Evolutionary conservation across 2,888 invertebrate genomes (phyloP).

Genomic region (Cantharis flavilabris): DNA sequence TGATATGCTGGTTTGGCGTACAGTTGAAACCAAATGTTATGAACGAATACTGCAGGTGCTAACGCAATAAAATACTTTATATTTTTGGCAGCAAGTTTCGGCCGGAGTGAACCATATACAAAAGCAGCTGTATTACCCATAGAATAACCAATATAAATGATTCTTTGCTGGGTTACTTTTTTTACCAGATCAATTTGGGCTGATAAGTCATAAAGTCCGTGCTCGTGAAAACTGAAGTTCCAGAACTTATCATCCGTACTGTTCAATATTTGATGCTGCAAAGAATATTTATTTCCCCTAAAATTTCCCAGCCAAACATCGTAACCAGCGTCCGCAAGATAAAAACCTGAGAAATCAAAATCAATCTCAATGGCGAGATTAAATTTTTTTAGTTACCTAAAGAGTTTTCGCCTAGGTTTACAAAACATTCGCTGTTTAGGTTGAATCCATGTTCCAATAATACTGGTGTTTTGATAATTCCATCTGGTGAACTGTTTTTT

Average conservation of each 20-base stretch:
- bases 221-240: conserved; percentile 32
- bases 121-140: conserved; percentile 78
- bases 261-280: conserved; percentile 22
- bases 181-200: conserved; percentile 30
- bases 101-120: conserved; percentile 66
- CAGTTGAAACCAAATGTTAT: background rate
- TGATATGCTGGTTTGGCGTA: background rate
- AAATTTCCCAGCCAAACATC: conserved; percentile 59
- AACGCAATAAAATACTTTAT: conserved; percentile 63
- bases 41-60: conserved; percentile 67
- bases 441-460: conserved; percentile 49
- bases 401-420: conserved; percentile 23
- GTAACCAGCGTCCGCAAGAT: conserved; percentile 56
- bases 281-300: conserved; percentile 36
- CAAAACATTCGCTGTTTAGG: conserved; percentile 15
- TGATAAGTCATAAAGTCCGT: conserved; percentile 32
- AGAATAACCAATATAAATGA: conserved; percentile 81
- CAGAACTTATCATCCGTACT: background rate
- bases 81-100: conserved; percentile 68
- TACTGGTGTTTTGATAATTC: conserved; percentile 31
- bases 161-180: conserved; percentile 28
- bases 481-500: conserved; percentile 14
- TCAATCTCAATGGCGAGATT: too few species aligned
- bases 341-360: conserved; percentile 19
- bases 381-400: too few species aligned